These are phyloP conservation scores for Synanthedon formicaeformis DNA, from an alignment of 2,888 invertebrate genomes.

Conservation along the genomic window DNA sequence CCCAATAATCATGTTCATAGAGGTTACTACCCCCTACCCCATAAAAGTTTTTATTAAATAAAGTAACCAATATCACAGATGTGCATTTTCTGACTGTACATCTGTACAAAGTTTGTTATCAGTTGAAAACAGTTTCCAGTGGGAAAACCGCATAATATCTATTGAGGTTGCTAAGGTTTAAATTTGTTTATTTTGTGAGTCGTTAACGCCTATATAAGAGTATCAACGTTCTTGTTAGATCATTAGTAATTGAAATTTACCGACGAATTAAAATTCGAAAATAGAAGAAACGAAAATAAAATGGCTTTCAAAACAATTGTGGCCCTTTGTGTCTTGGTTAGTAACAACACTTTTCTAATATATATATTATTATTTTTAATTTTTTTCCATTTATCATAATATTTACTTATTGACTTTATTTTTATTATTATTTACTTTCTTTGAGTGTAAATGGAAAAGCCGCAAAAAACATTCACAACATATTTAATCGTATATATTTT, in stretches of 20 bases:
- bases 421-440: too few relatives aligned
- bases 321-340: slow-evolving; percentile 43
- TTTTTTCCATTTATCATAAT: not conserved
- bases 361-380: not conserved
- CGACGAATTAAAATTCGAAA: slow-evolving; percentile 16
- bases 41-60: too few relatives aligned
- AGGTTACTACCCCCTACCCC: too few relatives aligned
- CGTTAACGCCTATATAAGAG: slow-evolving; percentile 41
- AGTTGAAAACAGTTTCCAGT: slow-evolving; percentile 26
- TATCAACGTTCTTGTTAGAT: not conserved
- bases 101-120: slow-evolving; percentile 23
- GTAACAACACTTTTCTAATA: slow-evolving; percentile 13
- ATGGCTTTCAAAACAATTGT: slow-evolving; percentile 49
- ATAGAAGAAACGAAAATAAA: slow-evolving; percentile 10
- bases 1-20: too few relatives aligned
- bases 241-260: not conserved
- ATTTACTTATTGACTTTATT: too few relatives aligned
- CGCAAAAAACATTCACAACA: too few relatives aligned
- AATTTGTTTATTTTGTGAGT: slow-evolving; percentile 24
- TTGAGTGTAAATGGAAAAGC: too few relatives aligned
- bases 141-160: slow-evolving; percentile 49
- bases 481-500: too few relatives aligned
- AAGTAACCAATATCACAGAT: too few relatives aligned
- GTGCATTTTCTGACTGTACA: slow-evolving; percentile 18
- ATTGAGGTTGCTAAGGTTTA: slow-evolving; percentile 20